Evolutionary conservation across 2,797 vertebrate species (phyloP).

Genomic region (Falco peregrinus): DNA sequence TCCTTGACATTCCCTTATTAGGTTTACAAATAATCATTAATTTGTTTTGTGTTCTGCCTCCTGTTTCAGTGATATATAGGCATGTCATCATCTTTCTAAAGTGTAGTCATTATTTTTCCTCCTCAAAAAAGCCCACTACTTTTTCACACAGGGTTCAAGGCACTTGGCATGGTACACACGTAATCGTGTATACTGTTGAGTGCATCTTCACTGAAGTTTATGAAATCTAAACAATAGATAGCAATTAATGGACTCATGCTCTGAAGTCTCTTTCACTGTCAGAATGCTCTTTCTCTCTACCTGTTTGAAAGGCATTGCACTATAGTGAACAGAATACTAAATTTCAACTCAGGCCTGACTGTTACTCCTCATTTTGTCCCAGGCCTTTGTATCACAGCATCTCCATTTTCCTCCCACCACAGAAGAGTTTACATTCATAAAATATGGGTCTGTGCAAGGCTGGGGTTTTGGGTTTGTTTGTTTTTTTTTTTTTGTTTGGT

Average conservation of each 20-base stretch:
- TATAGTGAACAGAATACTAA: not conserved
- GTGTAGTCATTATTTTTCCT: conserved; percentile 55
- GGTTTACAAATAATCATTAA: conserved; percentile 74
- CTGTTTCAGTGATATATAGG: conserved; percentile 69
- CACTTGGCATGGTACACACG: not conserved
- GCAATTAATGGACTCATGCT: conserved; percentile 14
- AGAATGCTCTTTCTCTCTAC: not conserved
- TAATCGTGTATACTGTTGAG: not conserved
- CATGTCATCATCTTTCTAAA: conserved; percentile 58
- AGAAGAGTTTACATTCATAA: not conserved
- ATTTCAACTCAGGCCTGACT: not conserved
- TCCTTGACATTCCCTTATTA: conserved; percentile 66
- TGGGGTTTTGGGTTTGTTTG: too few relatives aligned
- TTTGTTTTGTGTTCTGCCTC: conserved; percentile 64
- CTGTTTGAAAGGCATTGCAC: not conserved
- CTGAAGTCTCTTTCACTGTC: not conserved
- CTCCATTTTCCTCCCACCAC: not conserved
- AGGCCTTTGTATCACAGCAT: not conserved
- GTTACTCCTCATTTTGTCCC: not conserved
- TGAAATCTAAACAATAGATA: too few relatives aligned
- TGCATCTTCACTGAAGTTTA: not conserved
- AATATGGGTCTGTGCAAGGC: not conserved
- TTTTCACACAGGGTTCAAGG: not conserved
- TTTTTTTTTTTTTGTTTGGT: too few relatives aligned
- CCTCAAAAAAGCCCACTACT: not conserved